These are phyloP conservation scores for Cyanistes caeruleus DNA, from an alignment of 2,113 vertebrate genomes.

Conservation along the genomic window DNA sequence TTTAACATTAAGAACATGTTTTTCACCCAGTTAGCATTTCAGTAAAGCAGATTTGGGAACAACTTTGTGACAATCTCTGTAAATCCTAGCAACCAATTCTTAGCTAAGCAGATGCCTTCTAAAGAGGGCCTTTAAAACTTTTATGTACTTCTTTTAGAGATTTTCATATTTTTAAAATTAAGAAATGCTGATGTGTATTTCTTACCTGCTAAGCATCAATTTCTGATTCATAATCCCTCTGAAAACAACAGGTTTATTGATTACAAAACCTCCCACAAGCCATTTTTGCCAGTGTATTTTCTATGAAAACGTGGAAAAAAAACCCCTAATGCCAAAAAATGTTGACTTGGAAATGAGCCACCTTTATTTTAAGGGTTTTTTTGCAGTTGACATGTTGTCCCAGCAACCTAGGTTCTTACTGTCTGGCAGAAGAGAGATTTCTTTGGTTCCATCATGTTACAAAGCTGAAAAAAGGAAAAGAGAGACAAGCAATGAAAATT, in stretches of 20 bases:
- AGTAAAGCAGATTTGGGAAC: conserved; percentile 55
- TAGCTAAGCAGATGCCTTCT: conserved; percentile 42
- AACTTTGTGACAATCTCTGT: conserved; percentile 65
- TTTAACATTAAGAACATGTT: conserved; percentile 57
- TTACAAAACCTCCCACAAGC: conserved; percentile 43
- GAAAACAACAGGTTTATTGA: conserved; percentile 70
- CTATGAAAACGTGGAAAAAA: background rate
- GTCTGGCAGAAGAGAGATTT: conserved; percentile 72
- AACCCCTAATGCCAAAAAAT: background rate
- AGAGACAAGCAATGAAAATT: conserved; percentile 69
- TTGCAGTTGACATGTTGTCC: conserved; percentile 66
- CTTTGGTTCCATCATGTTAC: conserved; percentile 70
- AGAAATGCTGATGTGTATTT: conserved; percentile 13
- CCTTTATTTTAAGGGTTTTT: conserved; percentile 69
- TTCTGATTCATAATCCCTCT: conserved; percentile 40
- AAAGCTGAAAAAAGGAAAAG: conserved; percentile 64
- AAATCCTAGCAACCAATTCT: conserved; percentile 67
- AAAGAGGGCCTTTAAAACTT: conserved; percentile 22
- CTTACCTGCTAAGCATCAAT: conserved; percentile 47
- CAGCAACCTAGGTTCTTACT: conserved; percentile 73
- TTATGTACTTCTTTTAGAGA: background rate
- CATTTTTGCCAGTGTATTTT: conserved; percentile 53
- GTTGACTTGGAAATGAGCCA: conserved; percentile 74
- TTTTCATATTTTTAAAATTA: conserved; percentile 38
- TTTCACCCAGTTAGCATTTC: conserved; percentile 23